These are phyloP conservation scores for Drosophila burlai DNA, from an alignment of 1,140 invertebrate genomes.

Conservation along the genomic window DNA sequence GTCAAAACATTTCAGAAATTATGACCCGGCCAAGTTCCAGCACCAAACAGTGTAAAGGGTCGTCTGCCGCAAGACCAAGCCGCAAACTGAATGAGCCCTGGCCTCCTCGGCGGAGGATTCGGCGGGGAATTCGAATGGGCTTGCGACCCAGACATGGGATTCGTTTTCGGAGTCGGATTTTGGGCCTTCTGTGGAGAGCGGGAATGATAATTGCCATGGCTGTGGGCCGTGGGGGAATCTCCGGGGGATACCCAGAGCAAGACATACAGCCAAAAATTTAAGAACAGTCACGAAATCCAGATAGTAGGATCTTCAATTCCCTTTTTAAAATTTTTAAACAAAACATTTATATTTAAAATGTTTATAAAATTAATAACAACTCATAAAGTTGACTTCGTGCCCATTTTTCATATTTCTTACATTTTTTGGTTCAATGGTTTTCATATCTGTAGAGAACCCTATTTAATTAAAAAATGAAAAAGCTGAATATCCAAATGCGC, in stretches of 20 bases:
- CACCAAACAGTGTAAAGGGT: slow-evolving; percentile 33
- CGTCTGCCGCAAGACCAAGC: slow-evolving; percentile 57
- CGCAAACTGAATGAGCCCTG: slow-evolving; percentile 53
- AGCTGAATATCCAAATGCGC: neutral
- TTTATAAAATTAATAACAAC: neutral
- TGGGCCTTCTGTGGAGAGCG: slow-evolving; percentile 25
- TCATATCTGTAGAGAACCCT: too few relatives aligned
- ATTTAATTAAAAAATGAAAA: neutral
- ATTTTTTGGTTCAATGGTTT: neutral
- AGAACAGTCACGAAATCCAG: neutral
- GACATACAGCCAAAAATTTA: slow-evolving; percentile 46
- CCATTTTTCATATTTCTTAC: neutral
- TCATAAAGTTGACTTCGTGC: neutral
- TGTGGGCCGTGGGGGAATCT: slow-evolving; percentile 31
- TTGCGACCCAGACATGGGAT: neutral
- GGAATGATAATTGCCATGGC: slow-evolving; percentile 71
- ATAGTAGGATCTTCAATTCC: neutral
- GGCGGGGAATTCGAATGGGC: slow-evolving; percentile 1
- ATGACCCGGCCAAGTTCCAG: slow-evolving; percentile 63
- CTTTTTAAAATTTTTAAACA: neutral
- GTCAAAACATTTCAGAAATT: slow-evolving; percentile 83
- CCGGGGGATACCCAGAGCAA: slow-evolving; percentile 9
- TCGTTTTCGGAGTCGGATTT: slow-evolving; percentile 14
- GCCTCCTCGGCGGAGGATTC: neutral
- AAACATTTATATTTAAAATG: neutral